Conservation (phyloP, 1,140 invertebrate genomes). For the Caenorhabditis briggsae region DNA sequence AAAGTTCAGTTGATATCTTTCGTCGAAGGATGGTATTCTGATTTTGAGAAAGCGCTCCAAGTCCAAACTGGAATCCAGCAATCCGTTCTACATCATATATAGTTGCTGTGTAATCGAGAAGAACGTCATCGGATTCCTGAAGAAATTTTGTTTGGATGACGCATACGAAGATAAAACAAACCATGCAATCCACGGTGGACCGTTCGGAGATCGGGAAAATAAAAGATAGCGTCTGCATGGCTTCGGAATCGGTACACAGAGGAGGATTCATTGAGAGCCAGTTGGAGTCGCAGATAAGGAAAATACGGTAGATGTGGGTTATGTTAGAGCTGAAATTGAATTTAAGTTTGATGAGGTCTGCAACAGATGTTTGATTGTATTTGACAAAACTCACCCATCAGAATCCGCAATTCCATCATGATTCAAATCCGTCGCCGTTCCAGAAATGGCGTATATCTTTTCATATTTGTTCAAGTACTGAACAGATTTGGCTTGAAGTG, state of each 20-base stretch:
- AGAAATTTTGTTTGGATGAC: neutral
- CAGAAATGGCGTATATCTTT: slow-evolving; percentile 21
- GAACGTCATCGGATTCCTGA: slow-evolving; percentile 23
- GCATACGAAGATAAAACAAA: neutral
- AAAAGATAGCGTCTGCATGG: slow-evolving; percentile 26
- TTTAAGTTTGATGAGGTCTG: no score
- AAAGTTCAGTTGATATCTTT: slow-evolving; percentile 30
- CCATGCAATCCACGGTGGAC: slow-evolving; percentile 17
- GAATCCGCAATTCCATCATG: slow-evolving; percentile 31
- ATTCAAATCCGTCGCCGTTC: slow-evolving; percentile 28
- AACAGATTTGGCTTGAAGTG: slow-evolving; percentile 11
- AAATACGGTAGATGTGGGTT: slow-evolving; percentile 11
- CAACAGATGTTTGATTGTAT: neutral
- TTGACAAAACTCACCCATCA: neutral
- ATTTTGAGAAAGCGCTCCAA: slow-evolving; percentile 26
- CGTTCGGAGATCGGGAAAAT: slow-evolving; percentile 32
- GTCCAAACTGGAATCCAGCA: slow-evolving; percentile 20
- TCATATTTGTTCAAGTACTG: slow-evolving; percentile 32
- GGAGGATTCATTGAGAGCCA: slow-evolving; percentile 44
- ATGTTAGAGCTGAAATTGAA: slow-evolving; percentile 1
- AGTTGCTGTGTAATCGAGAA: slow-evolving; percentile 37
- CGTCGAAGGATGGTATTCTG: slow-evolving; percentile 37
- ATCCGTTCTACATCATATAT: slow-evolving; percentile 36
- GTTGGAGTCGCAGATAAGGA: slow-evolving; percentile 15
- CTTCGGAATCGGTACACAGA: slow-evolving; percentile 17